Conservation (phyloP, 2,888 invertebrate species). For the Linyphia triangularis region DNA sequence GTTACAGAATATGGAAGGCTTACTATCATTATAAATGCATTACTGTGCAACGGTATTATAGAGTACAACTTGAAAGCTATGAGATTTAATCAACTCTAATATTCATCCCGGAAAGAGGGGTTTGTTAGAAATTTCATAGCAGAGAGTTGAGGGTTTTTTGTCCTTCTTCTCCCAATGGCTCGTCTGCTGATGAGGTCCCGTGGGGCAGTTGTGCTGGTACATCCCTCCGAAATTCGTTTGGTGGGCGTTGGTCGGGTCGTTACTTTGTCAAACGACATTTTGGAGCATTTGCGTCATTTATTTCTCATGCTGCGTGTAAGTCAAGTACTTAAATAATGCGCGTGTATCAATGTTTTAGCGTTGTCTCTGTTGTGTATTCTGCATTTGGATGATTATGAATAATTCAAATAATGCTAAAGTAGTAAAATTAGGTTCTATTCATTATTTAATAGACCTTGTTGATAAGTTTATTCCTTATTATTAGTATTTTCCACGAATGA, state of each 20-base stretch:
- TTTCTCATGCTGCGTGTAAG: slow-evolving; percentile 1
- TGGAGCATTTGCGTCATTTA: slow-evolving; percentile 5
- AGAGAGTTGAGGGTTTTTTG: background rate
- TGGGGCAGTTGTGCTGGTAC: background rate
- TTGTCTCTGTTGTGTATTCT: background rate
- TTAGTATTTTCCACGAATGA: too few species aligned
- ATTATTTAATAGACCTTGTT: background rate
- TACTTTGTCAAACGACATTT: slow-evolving; percentile 35
- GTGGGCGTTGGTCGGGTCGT: slow-evolving; percentile 56
- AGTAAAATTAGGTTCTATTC: background rate
- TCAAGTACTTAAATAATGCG: slow-evolving; percentile 27
- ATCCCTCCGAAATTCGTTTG: background rate
- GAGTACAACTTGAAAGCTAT: background rate
- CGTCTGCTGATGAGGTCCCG: slow-evolving; percentile 52
- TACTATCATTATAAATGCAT: slow-evolving; percentile 49
- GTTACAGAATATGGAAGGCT: background rate
- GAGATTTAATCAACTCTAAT: slow-evolving; percentile 51
- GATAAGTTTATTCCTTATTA: too few species aligned
- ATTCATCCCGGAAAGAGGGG: slow-evolving; percentile 27
- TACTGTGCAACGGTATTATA: background rate
- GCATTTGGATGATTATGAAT: background rate
- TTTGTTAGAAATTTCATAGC: slow-evolving; percentile 1
- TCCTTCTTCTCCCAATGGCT: slow-evolving; percentile 18
- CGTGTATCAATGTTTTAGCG: background rate
- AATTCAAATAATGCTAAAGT: background rate